Percentiles rank a stretch among this genome's conserved stretches.
These are phyloP conservation scores for Lottia scabra DNA, from an alignment of 2,888 invertebrate species.

Conservation along the genomic window DNA sequence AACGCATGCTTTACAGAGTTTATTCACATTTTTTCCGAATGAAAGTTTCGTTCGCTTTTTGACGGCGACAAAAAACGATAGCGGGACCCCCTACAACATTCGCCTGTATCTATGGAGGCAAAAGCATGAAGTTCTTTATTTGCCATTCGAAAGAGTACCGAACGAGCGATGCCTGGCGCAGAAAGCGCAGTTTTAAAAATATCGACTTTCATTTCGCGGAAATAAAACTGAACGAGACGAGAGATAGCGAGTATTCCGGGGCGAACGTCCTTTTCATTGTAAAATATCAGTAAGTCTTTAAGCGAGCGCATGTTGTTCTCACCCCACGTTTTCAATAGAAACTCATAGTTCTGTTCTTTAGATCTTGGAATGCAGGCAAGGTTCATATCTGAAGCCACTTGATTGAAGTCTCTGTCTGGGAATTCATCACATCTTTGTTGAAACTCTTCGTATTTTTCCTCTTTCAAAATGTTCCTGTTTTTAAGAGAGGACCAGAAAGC, in stretches of 20 bases:
- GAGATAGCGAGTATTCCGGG: slow-evolving; percentile 7
- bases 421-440: too few relatives aligned
- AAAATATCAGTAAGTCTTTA: slow-evolving; percentile 4
- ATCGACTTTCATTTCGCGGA: slow-evolving; percentile 1
- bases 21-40: not conserved
- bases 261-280: slow-evolving; percentile 7
- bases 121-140: not conserved
- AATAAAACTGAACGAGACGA: slow-evolving; percentile 13
- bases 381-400: too few relatives aligned
- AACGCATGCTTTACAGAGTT: slow-evolving; percentile 7
- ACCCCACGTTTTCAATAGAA: too few relatives aligned
- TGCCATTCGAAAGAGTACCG: not conserved
- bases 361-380: too few relatives aligned
- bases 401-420: too few relatives aligned
- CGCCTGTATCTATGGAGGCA: slow-evolving; percentile 1
- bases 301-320: not conserved
- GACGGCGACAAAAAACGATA: slow-evolving; percentile 22
- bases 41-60: slow-evolving; percentile 15
- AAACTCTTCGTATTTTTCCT: too few relatives aligned
- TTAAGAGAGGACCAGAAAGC: too few relatives aligned
- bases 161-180: not conserved
- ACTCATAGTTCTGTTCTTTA: too few relatives aligned
- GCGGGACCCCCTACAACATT: slow-evolving; percentile 20
- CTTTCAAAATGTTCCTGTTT: too few relatives aligned
- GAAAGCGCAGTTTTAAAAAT: slow-evolving; percentile 6